Conservation (phyloP, 2,113 vertebrate species). For the Pygoscelis antarcticus region DNA sequence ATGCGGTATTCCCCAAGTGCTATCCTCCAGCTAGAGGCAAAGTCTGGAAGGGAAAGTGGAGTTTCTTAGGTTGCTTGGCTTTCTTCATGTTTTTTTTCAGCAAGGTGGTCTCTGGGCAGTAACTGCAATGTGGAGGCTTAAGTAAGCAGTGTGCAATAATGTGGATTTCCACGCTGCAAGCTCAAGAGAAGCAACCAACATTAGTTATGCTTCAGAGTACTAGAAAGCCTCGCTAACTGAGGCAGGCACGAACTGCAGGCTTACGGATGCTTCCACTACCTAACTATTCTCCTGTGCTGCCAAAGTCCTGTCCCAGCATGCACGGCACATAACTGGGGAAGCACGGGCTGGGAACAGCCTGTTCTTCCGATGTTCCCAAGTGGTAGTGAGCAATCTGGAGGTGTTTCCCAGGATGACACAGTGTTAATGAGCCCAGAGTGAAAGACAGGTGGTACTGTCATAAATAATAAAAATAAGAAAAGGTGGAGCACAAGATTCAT, state of each 20-base stretch:
- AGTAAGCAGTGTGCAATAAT: background rate
- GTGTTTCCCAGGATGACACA: background rate
- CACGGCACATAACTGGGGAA: background rate
- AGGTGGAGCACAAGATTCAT: background rate
- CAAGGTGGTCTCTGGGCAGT: background rate
- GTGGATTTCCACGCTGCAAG: background rate
- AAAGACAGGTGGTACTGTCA: background rate
- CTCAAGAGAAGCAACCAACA: background rate
- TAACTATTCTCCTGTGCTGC: background rate
- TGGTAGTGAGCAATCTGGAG: background rate
- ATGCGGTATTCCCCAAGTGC: accelerated
- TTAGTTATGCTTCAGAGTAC: background rate
- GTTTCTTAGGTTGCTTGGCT: background rate
- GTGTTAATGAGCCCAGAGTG: background rate
- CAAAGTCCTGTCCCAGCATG: background rate
- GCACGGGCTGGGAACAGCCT: background rate
- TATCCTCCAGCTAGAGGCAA: background rate
- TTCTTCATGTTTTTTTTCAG: background rate
- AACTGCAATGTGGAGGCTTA: background rate
- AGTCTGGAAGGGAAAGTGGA: background rate
- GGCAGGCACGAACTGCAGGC: background rate
- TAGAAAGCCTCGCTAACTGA: background rate
- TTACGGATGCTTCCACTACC: background rate
- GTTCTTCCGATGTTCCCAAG: background rate
- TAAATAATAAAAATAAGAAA: conserved; percentile 21